Evolutionary conservation across 2,113 vertebrate species (phyloP).

Genomic region (Tympanuchus pallidicinctus): DNA sequence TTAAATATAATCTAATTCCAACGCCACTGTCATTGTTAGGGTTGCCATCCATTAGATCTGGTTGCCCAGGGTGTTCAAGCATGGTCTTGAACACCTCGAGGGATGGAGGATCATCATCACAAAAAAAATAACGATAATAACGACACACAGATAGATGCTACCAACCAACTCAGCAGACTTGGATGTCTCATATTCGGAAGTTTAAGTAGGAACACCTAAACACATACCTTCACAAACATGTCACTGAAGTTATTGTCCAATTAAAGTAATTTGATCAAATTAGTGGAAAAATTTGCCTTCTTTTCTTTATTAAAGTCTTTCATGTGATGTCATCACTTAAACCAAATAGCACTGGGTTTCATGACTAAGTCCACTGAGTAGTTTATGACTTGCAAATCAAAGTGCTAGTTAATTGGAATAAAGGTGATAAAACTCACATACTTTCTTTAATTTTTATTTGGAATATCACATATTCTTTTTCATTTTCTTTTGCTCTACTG

Average conservation of each 20-base stretch:
- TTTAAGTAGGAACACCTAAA: neutral
- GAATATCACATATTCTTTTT: neutral
- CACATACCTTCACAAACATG: rapidly evolving
- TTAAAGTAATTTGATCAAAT: neutral
- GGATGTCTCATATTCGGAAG: neutral
- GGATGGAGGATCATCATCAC: neutral
- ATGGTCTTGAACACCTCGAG: neutral
- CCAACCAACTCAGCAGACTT: neutral
- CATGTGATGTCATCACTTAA: neutral
- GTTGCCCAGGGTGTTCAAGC: neutral
- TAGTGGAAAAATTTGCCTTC: neutral
- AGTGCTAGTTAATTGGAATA: neutral
- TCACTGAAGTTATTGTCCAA: neutral
- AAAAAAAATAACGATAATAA: neutral
- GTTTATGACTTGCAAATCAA: neutral
- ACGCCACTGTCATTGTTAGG: neutral
- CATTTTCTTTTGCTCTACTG: neutral
- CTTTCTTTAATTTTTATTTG: neutral
- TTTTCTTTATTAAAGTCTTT: neutral
- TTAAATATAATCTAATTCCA: neutral
- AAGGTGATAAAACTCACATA: neutral
- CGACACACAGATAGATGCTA: rapidly evolving
- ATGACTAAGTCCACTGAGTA: neutral
- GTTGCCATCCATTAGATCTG: neutral
- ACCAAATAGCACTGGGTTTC: neutral